Evolutionary conservation across 1,140 invertebrate species (phyloP).

Genomic region (Micrasema minimum): DNA sequence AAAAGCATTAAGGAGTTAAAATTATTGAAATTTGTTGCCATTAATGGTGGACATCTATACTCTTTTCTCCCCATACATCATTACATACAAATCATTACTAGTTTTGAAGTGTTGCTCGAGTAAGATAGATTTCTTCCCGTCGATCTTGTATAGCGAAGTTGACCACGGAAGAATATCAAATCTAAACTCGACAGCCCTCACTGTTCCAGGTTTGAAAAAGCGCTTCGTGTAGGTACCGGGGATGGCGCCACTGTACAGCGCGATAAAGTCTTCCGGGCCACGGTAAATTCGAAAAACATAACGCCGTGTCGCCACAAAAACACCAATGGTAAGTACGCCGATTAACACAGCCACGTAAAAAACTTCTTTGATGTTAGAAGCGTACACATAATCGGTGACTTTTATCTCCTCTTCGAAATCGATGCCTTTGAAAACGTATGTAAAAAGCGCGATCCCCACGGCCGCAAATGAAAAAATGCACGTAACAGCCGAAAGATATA

Average conservation of each 20-base stretch:
- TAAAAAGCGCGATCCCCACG: not conserved
- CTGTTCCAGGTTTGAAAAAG: conserved; percentile 21
- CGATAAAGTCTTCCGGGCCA: conserved; percentile 21
- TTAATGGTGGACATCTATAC: too few species aligned
- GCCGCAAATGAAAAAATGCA: not conserved
- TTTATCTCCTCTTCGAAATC: not conserved
- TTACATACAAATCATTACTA: conserved; percentile 6
- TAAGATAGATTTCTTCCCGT: conserved; percentile 23
- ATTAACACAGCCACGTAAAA: not conserved
- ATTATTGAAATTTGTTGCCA: too few species aligned
- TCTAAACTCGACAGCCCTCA: not conserved
- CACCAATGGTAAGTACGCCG: not conserved
- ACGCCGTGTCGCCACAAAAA: conserved; percentile 2
- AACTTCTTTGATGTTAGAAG: conserved; percentile 5
- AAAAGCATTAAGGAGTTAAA: too few species aligned
- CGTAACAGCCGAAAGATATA: not conserved
- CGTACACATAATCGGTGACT: not conserved
- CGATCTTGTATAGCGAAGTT: not conserved
- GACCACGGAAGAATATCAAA: conserved; percentile 11
- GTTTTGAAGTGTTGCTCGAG: conserved; percentile 19
- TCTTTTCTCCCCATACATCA: conserved; percentile 1
- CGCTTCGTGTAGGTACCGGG: conserved; percentile 19
- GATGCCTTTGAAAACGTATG: not conserved
- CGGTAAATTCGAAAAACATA: conserved; percentile 40
- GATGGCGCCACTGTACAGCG: conserved; percentile 9